Evolutionary conservation across 2,888 invertebrate genomes (phyloP), one percentile per base, ranked within the genome.

Genomic region (Scaptomyza caliginosa): DNA sequence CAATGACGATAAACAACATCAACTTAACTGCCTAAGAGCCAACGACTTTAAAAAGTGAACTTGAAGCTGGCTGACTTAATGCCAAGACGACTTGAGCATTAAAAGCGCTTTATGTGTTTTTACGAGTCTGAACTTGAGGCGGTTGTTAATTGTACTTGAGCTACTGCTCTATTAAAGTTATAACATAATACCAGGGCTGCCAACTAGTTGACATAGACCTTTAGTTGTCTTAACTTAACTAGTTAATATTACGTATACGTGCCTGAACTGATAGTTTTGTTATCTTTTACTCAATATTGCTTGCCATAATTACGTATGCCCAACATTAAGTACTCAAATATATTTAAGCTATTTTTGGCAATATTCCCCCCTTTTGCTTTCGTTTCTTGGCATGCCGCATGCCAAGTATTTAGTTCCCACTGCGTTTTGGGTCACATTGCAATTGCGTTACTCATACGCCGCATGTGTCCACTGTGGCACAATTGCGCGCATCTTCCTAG

Each of bases 381-480:
- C 16, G 5, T 49, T 48, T 57, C 6, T 6, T 43, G 13, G 45
- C 43, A 40, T 11, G 8, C 1, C 26, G n/a, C 45, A 26, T 54
- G 19, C n/a, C 40, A 13, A 19, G n/a, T 36, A 16, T 10, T 17
- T 19, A 4, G 19, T 19, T n/a, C 17, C 4, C 13, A 3, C 11
- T 21, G 32, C 24, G 39, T 34, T 40, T 54, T 17, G 30, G 57
- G 32, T 32, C 58, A 56, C 58, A 69, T 72, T 73, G 54, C 65
- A 57, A n/a, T 19, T 54, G 52, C 57, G 45, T 75, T 78, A 70
- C 79, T 78, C 75, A 76, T 76, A 69, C 75, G 79, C 58, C 75
- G 66, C 59, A 54, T 74, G 70, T 60, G 69, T 49, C 58, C 67
- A 52, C 40, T 40, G 30, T 45, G 49, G 7, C 54, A 55, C 59